A percentile compares a stretch with the other conserved stretches of the same genome.
phyloP scores from a whole-genome alignment of 2,888 invertebrate species.

The Amaurobius ferox region DNA sequence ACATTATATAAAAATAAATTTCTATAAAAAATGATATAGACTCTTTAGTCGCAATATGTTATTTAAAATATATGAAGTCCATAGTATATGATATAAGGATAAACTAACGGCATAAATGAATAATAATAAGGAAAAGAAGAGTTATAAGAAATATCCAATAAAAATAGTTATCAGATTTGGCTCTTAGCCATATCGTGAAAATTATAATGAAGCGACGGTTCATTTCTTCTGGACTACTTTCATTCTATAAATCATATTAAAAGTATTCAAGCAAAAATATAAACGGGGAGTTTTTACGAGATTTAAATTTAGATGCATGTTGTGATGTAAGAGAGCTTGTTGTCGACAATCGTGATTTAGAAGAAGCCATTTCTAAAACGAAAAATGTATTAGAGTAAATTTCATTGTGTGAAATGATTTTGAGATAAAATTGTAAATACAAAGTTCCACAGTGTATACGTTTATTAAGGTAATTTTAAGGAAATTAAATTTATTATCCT shows the following conservation, averaged over 20 bases:
- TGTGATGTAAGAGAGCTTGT: not conserved
- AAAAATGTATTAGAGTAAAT: too few relatives aligned
- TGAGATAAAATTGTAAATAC: too few relatives aligned
- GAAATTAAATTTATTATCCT: too few relatives aligned
- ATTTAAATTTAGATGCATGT: not conserved
- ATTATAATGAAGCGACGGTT: not conserved
- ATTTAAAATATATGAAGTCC: too few relatives aligned
- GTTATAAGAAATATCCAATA: not conserved
- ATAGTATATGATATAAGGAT: not conserved
- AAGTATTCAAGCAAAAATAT: not conserved
- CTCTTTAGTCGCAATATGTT: too few relatives aligned
- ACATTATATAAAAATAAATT: too few relatives aligned
- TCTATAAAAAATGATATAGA: too few relatives aligned
- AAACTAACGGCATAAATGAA: not conserved
- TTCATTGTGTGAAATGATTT: too few relatives aligned
- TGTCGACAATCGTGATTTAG: too few relatives aligned
- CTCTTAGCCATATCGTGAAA: not conserved
- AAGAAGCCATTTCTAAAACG: too few relatives aligned
- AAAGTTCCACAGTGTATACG: too few relatives aligned
- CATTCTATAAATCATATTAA: not conserved
- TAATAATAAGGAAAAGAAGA: not conserved
- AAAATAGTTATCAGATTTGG: not conserved
- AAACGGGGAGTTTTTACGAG: not conserved
- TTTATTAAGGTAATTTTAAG: too few relatives aligned
- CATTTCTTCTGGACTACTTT: constrained; percentile 5